Conservation (phyloP, 1,140 invertebrate species). For the Halesus radiatus region DNA sequence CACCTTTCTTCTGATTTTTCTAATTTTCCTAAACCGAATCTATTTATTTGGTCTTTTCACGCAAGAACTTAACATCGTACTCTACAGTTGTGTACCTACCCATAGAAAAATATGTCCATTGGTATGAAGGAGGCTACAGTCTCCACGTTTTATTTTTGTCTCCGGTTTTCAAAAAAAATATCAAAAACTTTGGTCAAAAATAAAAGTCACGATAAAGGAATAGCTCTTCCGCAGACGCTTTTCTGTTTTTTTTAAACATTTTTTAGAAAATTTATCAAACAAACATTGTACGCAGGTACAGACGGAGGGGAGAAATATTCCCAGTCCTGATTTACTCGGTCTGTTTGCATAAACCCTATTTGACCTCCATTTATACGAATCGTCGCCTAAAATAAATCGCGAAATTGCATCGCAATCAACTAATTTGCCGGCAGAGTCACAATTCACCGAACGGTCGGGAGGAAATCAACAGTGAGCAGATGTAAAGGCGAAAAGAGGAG, state of each 20-base stretch:
- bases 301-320: not conserved
- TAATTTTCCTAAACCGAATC: too few relatives aligned
- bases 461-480: not conserved
- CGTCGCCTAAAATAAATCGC: constrained; percentile 28
- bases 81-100: too few relatives aligned
- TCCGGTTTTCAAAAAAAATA: too few relatives aligned
- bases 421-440: constrained; percentile 42
- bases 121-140: too few relatives aligned
- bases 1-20: too few relatives aligned
- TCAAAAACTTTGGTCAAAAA: too few relatives aligned
- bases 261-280: not conserved
- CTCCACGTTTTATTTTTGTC: too few relatives aligned
- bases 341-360: constrained; percentile 36
- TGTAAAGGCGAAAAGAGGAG: not conserved
- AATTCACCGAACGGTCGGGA: not conserved
- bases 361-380: constrained; percentile 35
- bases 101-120: too few relatives aligned
- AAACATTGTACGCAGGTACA: too few relatives aligned
- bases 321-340: not conserved
- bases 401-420: constrained; percentile 49
- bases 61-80: too few relatives aligned
- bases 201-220: not conserved
- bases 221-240: too few relatives aligned
- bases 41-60: too few relatives aligned
- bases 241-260: not conserved